A percentile compares a stretch with the other conserved stretches of the same genome.
Conservation (phyloP, 2,113 vertebrate species). For the Herpailurus yagouaroundi region DNA sequence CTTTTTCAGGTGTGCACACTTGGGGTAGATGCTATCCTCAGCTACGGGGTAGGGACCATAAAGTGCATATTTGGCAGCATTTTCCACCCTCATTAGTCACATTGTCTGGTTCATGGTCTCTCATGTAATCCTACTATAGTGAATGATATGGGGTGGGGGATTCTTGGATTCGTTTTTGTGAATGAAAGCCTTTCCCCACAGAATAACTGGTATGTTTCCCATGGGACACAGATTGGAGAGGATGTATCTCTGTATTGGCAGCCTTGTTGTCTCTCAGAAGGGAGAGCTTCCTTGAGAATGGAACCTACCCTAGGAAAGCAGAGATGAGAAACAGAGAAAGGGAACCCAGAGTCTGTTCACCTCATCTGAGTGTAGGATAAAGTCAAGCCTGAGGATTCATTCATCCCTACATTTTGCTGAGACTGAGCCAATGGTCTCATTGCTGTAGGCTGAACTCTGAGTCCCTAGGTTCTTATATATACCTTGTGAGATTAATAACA, state of each 20-base stretch:
- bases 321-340: neutral
- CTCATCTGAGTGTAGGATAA: neutral
- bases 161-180: neutral
- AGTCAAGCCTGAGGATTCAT: neutral
- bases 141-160: neutral
- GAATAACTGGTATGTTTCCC: neutral
- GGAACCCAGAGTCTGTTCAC: neutral
- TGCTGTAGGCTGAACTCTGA: neutral
- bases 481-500: neutral
- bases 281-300: neutral
- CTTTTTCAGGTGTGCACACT: neutral
- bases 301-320: neutral
- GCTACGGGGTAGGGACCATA: neutral
- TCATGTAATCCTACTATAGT: neutral
- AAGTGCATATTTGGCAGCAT: neutral
- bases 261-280: neutral
- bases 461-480: neutral
- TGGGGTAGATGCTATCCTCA: neutral
- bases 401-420: neutral
- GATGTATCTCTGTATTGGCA: neutral
- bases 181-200: neutral
- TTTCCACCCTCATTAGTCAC: neutral
- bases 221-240: neutral
- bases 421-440: neutral
- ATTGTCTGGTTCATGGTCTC: neutral